These are phyloP conservation scores for Drosophila longiperda DNA, from an alignment of 2,888 invertebrate genomes.

Conservation along the genomic window DNA sequence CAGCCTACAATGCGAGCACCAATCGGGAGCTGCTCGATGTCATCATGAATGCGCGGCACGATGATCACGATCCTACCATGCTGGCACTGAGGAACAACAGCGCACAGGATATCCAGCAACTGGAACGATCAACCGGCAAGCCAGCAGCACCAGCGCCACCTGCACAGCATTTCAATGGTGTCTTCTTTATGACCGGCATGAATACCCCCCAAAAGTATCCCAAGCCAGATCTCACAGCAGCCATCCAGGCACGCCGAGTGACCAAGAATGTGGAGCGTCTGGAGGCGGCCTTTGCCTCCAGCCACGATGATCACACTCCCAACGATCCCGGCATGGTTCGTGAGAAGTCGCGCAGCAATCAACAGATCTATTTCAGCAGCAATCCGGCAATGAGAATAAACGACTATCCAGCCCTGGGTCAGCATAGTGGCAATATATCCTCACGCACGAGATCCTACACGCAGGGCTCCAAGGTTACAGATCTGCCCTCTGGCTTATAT, in stretches of 20 bases:
- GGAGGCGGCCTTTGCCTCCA: conserved; percentile 85
- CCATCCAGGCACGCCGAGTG: conserved; percentile 87
- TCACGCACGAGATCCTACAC: conserved; percentile 84
- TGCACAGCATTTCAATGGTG: conserved; percentile 86
- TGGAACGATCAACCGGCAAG: conserved; percentile 33
- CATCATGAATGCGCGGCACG: conserved; percentile 86
- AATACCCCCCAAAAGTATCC: conserved; percentile 85
- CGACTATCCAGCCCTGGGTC: conserved; percentile 82
- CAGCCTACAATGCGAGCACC: conserved; percentile 82
- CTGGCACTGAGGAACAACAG: conserved; percentile 83
- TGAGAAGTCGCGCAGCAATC: conserved; percentile 84
- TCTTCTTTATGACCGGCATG: conserved; percentile 87
- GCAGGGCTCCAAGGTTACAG: conserved; percentile 88
- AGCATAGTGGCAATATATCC: conserved; percentile 89
- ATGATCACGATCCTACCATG: conserved; percentile 84
- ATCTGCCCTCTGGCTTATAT: conserved; percentile 91
- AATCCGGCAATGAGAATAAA: conserved; percentile 81
- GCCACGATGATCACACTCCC: conserved; percentile 84
- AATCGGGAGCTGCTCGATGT: conserved; percentile 87
- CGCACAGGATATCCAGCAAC: conserved; percentile 39
- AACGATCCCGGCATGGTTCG: conserved; percentile 88
- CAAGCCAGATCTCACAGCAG: conserved; percentile 85
- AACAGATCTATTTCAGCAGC: conserved; percentile 84
- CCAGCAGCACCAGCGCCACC: conserved; percentile 79
- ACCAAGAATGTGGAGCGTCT: conserved; percentile 93